Conservation (phyloP, 2,113 vertebrate genomes). For the Podarcis raffonei region DNA sequence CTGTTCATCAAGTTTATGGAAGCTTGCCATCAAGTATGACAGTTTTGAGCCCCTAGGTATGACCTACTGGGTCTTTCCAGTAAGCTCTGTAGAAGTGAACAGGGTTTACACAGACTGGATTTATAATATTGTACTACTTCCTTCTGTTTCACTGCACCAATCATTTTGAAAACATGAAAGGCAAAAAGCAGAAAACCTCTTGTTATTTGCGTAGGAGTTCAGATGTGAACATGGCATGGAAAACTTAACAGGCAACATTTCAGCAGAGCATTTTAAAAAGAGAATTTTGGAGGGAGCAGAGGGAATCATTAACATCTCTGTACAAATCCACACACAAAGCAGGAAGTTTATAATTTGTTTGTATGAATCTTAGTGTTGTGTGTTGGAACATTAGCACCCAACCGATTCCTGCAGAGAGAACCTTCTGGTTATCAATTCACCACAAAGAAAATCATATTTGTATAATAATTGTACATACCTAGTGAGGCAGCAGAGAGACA, state of each 20-base stretch:
- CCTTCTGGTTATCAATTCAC: neutral
- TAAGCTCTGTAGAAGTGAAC: neutral
- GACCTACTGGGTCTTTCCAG: neutral
- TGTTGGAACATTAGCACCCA: neutral
- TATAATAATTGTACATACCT: slow-evolving; percentile 18
- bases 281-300: neutral
- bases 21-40: neutral
- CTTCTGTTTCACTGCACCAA: neutral
- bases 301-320: neutral
- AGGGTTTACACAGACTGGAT: neutral
- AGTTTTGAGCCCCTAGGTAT: neutral
- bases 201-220: neutral
- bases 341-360: neutral
- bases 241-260: neutral
- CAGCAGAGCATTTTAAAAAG: neutral
- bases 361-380: neutral
- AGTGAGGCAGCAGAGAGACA: neutral
- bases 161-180: neutral
- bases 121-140: neutral
- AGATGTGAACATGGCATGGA: neutral
- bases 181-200: neutral
- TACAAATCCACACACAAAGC: slow-evolving; percentile 2
- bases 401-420: neutral
- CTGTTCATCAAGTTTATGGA: neutral
- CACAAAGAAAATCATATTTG: slow-evolving; percentile 24